These are phyloP conservation scores for Psilanteris sp. DNA, from an alignment of 1,140 invertebrate species.

Conservation along the genomic window DNA sequence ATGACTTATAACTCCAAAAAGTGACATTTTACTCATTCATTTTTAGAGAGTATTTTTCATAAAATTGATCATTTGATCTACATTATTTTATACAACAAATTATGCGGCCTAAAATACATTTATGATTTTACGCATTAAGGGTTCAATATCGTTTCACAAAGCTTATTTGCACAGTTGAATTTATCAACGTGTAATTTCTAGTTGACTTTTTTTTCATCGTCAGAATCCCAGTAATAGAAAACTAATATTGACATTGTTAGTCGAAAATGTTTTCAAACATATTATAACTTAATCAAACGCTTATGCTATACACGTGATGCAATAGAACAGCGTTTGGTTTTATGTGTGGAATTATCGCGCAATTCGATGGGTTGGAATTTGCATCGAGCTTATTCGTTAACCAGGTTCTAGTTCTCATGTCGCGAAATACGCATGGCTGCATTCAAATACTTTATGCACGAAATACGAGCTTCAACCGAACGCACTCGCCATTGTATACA, in stretches of 20 bases:
- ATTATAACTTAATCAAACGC: conserved; percentile 17
- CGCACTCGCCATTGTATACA: conserved; percentile 6
- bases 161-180: too few relatives aligned
- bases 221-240: too few relatives aligned
- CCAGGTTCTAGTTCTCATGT: conserved; percentile 20
- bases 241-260: conserved; percentile 17
- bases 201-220: too few relatives aligned
- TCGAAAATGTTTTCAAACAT: conserved; percentile 16
- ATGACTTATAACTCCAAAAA: too few relatives aligned
- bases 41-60: too few relatives aligned
- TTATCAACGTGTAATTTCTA: too few relatives aligned
- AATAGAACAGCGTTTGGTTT: conserved; percentile 6
- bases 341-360: conserved; percentile 15
- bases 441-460: conserved; percentile 16
- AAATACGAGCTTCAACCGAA: conserved; percentile 6
- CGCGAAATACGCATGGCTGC: conserved; percentile 17
- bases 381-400: conserved; percentile 17
- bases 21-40: too few relatives aligned
- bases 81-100: too few relatives aligned
- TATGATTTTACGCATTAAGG: too few relatives aligned
- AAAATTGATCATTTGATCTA: too few relatives aligned
- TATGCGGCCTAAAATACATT: too few relatives aligned
- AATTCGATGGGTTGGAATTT: conserved; percentile 14
- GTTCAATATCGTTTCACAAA: too few relatives aligned
- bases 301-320: conserved; percentile 1